A percentile compares a stretch with the other conserved stretches of the same genome.
Conservation (phyloP, 2,888 invertebrate genomes). For the Orthonevra nobilis region DNA sequence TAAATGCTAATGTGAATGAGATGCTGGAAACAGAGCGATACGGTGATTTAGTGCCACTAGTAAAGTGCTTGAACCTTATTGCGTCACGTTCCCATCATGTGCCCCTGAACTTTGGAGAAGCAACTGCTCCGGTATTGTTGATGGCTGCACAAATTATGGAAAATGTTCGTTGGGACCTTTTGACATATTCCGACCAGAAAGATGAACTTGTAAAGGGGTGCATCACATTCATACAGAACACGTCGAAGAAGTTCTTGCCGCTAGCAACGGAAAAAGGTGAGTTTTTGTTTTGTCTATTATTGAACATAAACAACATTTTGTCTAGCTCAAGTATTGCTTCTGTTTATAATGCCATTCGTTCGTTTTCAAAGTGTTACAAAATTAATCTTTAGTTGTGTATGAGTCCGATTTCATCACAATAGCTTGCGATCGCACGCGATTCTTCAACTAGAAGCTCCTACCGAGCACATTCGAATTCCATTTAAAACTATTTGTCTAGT, state of each 20-base stretch:
- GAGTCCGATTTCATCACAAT: too few species aligned
- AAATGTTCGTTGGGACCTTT: conserved; percentile 75
- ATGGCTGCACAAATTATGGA: conserved; percentile 76
- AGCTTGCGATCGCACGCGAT: too few species aligned
- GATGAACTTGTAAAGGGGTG: conserved; percentile 74
- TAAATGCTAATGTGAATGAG: conserved; percentile 73
- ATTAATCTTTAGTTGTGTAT: too few species aligned
- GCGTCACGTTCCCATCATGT: conserved; percentile 66
- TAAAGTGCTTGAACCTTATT: conserved; percentile 74
- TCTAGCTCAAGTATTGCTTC: too few species aligned
- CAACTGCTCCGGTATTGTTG: conserved; percentile 74
- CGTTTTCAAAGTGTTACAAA: too few species aligned
- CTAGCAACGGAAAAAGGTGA: conserved; percentile 74
- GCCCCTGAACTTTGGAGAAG: conserved; percentile 72
- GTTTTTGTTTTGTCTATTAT: background rate
- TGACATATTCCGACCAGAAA: conserved; percentile 73
- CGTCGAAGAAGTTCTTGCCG: conserved; percentile 74
- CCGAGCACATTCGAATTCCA: too few species aligned
- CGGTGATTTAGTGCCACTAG: conserved; percentile 70
- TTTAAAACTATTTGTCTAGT: too few species aligned
- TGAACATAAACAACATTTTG: too few species aligned
- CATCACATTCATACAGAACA: conserved; percentile 73
- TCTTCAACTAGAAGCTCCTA: too few species aligned
- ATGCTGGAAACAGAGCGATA: conserved; percentile 71
- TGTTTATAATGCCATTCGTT: background rate